A percentile compares a stretch with the other conserved stretches of the same genome.
Conservation (phyloP, 2,888 invertebrate genomes). For the Orchesellides sinensis region DNA sequence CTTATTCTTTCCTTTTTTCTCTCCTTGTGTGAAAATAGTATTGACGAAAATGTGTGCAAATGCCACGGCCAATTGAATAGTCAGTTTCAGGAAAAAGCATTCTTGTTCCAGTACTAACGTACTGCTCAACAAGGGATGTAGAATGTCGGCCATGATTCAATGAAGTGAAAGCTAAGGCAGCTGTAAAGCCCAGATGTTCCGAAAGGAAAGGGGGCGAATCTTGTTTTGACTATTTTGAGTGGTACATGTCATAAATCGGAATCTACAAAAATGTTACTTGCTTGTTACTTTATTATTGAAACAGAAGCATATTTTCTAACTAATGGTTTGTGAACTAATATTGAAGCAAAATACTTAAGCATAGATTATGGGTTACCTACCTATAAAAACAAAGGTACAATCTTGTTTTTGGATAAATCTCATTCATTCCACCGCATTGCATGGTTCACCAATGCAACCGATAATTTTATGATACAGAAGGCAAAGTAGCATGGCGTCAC, state of each 20-base stretch:
- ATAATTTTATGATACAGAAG: too few relatives aligned
- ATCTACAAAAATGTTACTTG: constrained; percentile 26
- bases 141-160: constrained; percentile 6
- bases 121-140: constrained; percentile 1
- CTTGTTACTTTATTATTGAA: too few relatives aligned
- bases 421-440: too few relatives aligned
- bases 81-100: constrained; percentile 30
- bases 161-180: not conserved
- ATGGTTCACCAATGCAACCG: too few relatives aligned
- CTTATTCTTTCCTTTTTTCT: constrained; percentile 19
- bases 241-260: constrained; percentile 25
- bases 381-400: too few relatives aligned
- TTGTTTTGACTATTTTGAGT: constrained; percentile 4
- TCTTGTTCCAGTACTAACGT: not conserved
- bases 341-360: too few relatives aligned
- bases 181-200: not conserved
- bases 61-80: constrained; percentile 34
- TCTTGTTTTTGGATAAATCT: too few relatives aligned
- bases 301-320: too few relatives aligned
- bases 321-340: too few relatives aligned
- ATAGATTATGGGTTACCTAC: too few relatives aligned
- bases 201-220: not conserved
- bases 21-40: constrained; percentile 4
- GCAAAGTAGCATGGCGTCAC: too few relatives aligned
- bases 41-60: constrained; percentile 28